These are phyloP conservation scores for Anoncus sp. DNA, from an alignment of 2,888 invertebrate genomes.

Conservation along the genomic window DNA sequence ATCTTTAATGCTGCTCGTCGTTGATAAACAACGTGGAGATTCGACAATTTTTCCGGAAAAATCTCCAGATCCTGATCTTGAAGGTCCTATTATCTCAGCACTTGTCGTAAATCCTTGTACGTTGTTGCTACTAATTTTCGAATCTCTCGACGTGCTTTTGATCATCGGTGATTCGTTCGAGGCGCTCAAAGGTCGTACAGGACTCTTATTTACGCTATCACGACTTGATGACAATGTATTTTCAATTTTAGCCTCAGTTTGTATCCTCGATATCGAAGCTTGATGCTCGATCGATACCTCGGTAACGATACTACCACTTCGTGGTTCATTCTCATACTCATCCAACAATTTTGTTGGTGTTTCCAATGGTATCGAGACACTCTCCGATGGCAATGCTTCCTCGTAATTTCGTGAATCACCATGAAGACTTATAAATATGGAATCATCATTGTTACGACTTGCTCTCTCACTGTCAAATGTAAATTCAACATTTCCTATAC, in stretches of 20 bases:
- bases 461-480: constrained; percentile 75
- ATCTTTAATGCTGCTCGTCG: constrained; percentile 72
- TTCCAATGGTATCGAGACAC: constrained; percentile 78
- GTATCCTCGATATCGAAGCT: constrained; percentile 64
- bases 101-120: constrained; percentile 54
- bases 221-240: constrained; percentile 61
- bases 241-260: constrained; percentile 73
- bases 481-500: constrained; percentile 77
- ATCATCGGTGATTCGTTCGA: constrained; percentile 74
- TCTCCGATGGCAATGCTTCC: constrained; percentile 79
- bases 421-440: constrained; percentile 74
- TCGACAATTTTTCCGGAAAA: constrained; percentile 14
- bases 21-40: constrained; percentile 28
- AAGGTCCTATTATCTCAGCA: constrained; percentile 18
- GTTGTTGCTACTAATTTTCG: no score
- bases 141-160: no score
- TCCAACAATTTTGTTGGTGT: constrained; percentile 79
- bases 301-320: constrained; percentile 75
- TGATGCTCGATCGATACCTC: constrained; percentile 81
- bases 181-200: constrained; percentile 71
- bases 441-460: constrained; percentile 66
- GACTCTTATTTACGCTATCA: constrained; percentile 65
- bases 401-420: constrained; percentile 76
- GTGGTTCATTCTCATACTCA: constrained; percentile 77
- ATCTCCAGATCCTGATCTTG: constrained; percentile 49